Percentiles rank a stretch among this genome's conserved stretches.
phyloP scores from a whole-genome alignment of 1,140 invertebrate genomes.

The Drosophila subobscura region DNA sequence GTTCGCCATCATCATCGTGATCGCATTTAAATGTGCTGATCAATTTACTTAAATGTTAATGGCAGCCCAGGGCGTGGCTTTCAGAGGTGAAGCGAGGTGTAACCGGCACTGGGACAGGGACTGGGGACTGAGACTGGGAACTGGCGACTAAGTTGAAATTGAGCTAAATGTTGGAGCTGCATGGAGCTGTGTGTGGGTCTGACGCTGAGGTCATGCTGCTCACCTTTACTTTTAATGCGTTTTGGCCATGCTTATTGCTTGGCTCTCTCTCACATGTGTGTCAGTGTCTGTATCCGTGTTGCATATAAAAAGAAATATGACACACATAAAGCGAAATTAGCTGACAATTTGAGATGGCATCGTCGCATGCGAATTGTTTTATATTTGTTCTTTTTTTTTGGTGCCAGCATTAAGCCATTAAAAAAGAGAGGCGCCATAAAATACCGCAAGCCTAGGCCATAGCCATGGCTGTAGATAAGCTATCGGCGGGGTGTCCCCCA shows the following conservation, averaged over 20 bases:
- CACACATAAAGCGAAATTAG: slow-evolving; percentile 75
- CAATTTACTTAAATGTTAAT: slow-evolving; percentile 81
- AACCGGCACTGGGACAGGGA: not conserved
- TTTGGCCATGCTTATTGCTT: slow-evolving; percentile 15
- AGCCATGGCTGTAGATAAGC: slow-evolving; percentile 23
- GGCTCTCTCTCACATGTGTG: slow-evolving; percentile 4
- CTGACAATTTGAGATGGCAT: slow-evolving; percentile 73
- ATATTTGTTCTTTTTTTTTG: slow-evolving; percentile 61
- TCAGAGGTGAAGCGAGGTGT: not conserved
- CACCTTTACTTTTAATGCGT: slow-evolving; percentile 48
- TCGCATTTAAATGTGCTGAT: slow-evolving; percentile 81
- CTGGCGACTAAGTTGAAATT: slow-evolving; percentile 32
- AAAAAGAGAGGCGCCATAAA: slow-evolving; percentile 64
- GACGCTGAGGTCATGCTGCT: slow-evolving; percentile 64
- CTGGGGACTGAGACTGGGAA: not conserved
- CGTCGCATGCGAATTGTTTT: slow-evolving; percentile 77
- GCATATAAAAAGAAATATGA: slow-evolving; percentile 65
- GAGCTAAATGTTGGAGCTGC: slow-evolving; percentile 10
- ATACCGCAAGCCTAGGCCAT: slow-evolving; percentile 41
- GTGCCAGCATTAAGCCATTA: slow-evolving; percentile 72
- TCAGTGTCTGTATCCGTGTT: not conserved
- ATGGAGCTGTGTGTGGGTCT: slow-evolving; percentile 12
- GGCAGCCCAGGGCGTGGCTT: slow-evolving; percentile 62
- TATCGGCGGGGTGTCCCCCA: slow-evolving; percentile 27
- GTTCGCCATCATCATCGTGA: slow-evolving; percentile 64